phyloP scores from a whole-genome alignment of 35 echinoderm and acorn worm genomes.

The Lytechinus pictus region DNA sequence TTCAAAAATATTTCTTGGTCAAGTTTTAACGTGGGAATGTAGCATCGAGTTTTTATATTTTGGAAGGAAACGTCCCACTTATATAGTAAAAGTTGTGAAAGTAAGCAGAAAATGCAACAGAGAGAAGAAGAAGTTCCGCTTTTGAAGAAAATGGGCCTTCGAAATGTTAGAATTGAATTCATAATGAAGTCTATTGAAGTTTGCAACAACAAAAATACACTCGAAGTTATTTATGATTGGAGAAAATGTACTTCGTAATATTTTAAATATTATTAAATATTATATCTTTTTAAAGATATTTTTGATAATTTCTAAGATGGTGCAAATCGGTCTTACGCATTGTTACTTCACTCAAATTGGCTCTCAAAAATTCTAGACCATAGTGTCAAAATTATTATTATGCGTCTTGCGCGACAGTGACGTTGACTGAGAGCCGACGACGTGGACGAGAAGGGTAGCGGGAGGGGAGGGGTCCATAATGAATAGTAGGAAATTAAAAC shows the following conservation, averaged over 20 bases:
- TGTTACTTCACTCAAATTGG: no score
- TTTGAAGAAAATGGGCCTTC: neutral
- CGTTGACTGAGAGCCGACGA: no score
- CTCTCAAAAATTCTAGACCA: no score
- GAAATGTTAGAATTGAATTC: neutral
- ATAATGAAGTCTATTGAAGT: neutral
- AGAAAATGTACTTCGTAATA: neutral
- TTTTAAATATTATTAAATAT: neutral
- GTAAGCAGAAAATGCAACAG: no score
- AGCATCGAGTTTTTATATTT: neutral
- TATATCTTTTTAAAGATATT: no score
- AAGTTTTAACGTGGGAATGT: neutral
- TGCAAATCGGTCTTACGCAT: no score
- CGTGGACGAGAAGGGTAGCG: no score
- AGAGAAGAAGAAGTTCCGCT: neutral
- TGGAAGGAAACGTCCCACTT: neutral
- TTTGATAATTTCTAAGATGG: no score
- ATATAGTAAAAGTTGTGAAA: neutral
- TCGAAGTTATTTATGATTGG: neutral
- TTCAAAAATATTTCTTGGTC: neutral
- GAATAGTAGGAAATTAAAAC: no score
- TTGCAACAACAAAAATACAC: neutral
- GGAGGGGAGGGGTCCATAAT: no score
- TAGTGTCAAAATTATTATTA: no score
- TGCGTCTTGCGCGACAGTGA: no score